A percentile compares a stretch with the other conserved stretches of the same genome.
phyloP scores from a whole-genome alignment of 2,888 invertebrate genomes.

The Stegana nigrithorax region DNA sequence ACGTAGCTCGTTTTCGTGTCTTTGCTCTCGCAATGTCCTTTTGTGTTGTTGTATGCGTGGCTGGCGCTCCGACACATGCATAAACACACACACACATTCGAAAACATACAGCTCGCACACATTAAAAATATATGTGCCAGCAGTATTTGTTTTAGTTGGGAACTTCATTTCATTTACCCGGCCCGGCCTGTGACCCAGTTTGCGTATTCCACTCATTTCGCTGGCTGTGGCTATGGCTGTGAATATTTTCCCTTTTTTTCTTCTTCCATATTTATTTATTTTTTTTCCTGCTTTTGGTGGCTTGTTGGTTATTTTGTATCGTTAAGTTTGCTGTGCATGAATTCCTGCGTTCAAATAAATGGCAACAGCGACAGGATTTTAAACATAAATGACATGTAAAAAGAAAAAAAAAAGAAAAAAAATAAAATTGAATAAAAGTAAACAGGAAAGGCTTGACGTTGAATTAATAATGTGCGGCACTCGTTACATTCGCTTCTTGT shows the following conservation, averaged over 20 bases:
- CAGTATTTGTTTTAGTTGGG: neutral
- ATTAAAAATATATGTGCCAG: too few species aligned
- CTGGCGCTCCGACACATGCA: too few species aligned
- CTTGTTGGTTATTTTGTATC: neutral
- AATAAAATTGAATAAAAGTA: neutral
- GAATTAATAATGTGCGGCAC: slow-evolving; percentile 2
- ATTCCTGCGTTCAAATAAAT: neutral
- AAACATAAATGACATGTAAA: neutral
- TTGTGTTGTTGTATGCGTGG: too few species aligned
- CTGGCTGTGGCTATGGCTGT: neutral
- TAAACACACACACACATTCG: too few species aligned
- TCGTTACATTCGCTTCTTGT: neutral
- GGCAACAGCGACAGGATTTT: too few species aligned
- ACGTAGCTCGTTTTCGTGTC: neutral
- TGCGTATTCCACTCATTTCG: neutral
- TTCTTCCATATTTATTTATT: too few species aligned
- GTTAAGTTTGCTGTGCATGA: slow-evolving; percentile 5
- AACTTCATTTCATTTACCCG: neutral
- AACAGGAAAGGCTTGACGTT: neutral
- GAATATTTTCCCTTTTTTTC: too few species aligned
- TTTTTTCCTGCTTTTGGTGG: neutral
- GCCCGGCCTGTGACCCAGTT: slow-evolving; percentile 9
- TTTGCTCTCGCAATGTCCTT: too few species aligned
- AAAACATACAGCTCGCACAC: too few species aligned
- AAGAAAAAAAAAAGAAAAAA: neutral